Conservation (phyloP, 2,113 vertebrate species). For the Petromus typicus region DNA sequence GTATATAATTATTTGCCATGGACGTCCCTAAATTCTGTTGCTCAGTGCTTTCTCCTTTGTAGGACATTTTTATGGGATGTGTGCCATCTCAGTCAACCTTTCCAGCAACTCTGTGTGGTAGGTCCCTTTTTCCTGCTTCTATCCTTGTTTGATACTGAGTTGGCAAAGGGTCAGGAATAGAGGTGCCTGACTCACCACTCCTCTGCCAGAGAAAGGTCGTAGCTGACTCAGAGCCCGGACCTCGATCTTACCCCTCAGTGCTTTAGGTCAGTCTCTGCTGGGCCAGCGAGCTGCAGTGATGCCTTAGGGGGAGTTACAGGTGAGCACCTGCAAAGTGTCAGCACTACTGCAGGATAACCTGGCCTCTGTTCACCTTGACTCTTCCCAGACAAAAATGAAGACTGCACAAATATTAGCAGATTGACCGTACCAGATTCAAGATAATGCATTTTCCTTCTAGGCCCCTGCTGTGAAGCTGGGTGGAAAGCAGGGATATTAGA, state of each 20-base stretch:
- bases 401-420: neutral
- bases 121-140: neutral
- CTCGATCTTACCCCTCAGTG: too few species aligned
- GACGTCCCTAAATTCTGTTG: neutral
- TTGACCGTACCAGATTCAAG: neutral
- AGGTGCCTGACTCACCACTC: neutral
- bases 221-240: neutral
- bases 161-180: neutral
- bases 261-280: neutral
- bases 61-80: too few species aligned
- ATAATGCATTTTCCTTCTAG: neutral
- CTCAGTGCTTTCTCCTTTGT: neutral
- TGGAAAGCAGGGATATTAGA: neutral
- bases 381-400: slow-evolving; percentile 15
- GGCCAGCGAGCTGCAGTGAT: neutral
- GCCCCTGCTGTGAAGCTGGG: neutral
- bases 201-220: neutral
- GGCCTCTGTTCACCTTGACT: neutral
- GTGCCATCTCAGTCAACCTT: neutral
- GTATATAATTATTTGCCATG: neutral
- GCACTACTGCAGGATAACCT: neutral
- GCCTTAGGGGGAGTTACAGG: neutral
- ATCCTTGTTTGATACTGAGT: neutral
- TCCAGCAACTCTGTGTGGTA: too few species aligned
- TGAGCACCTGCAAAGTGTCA: neutral